Evolutionary conservation across 2,888 invertebrate species (phyloP).

Genomic region (Nyleta sp.): DNA sequence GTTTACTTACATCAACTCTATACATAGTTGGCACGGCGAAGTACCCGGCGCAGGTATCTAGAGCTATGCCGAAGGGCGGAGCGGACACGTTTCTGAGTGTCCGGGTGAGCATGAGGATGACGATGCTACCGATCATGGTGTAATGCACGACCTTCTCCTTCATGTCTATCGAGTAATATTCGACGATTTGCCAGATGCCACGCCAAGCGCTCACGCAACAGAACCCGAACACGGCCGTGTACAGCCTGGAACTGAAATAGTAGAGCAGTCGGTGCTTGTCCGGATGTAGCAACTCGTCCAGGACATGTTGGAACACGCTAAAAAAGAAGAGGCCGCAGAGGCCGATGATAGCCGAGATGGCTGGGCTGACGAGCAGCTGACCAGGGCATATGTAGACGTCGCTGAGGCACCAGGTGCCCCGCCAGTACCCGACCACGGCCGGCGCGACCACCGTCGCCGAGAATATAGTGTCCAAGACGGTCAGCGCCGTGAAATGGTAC

Average conservation of each 20-base stretch:
- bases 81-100: conserved; percentile 91
- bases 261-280: conserved; percentile 87
- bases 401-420: conserved; percentile 92
- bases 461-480: conserved; percentile 88
- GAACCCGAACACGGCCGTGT: conserved; percentile 89
- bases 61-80: conserved; percentile 90
- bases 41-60: conserved; percentile 90
- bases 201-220: conserved; percentile 95
- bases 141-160: conserved; percentile 85
- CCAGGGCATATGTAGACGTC: conserved; percentile 88
- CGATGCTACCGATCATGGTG: conserved; percentile 86
- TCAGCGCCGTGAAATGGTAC: conserved; percentile 84
- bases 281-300: conserved; percentile 86
- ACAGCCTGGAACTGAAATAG: conserved; percentile 88
- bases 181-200: conserved; percentile 91
- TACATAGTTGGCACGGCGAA: conserved; percentile 94
- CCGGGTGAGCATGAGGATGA: conserved; percentile 87
- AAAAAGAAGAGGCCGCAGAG: conserved; percentile 88
- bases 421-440: conserved; percentile 93
- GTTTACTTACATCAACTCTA: conserved; percentile 88
- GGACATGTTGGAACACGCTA: conserved; percentile 85
- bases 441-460: conserved; percentile 90
- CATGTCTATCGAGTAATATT: conserved; percentile 87
- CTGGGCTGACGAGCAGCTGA: conserved; percentile 85
- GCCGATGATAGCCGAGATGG: conserved; percentile 88